phyloP scores from a whole-genome alignment of 1,140 invertebrate genomes.

The Drosophila albomicans region DNA sequence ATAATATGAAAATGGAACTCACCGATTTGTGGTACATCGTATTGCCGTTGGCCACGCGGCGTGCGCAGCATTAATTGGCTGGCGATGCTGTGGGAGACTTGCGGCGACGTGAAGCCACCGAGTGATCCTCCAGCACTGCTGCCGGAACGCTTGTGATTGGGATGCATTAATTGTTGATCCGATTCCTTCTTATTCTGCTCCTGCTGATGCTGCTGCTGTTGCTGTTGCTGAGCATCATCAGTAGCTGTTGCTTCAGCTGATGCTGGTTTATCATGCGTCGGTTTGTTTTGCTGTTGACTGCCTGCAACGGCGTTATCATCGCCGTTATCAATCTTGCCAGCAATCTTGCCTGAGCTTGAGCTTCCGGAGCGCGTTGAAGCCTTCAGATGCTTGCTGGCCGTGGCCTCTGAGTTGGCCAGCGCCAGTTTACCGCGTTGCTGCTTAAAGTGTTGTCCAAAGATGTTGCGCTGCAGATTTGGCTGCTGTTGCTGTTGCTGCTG shows the following conservation, averaged over 20 bases:
- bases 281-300: conserved; percentile 8
- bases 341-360: conserved; percentile 40
- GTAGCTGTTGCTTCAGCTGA: conserved; percentile 8
- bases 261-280: conserved; percentile 26
- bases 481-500: conserved; percentile 47
- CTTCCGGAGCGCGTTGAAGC: conserved; percentile 53
- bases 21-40: conserved; percentile 90
- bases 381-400: conserved; percentile 70
- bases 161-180: conserved; percentile 56
- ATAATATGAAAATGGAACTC: conserved; percentile 78
- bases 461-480: conserved; percentile 64
- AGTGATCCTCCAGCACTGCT: conserved; percentile 31
- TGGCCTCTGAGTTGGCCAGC: conserved; percentile 68
- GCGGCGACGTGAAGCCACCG: conserved; percentile 56
- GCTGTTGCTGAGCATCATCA: conserved; percentile 39
- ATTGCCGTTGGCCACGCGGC: conserved; percentile 88
- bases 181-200: conserved; percentile 57
- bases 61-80: conserved; percentile 88
- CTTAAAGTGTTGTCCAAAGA: conserved; percentile 75
- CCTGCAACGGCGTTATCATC: background rate
- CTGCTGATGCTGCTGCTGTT: conserved; percentile 33
- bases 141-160: conserved; percentile 78
- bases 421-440: conserved; percentile 72
- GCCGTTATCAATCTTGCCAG: conserved; percentile 40
- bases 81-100: conserved; percentile 84